phyloP scores from a whole-genome alignment of 2,888 invertebrate genomes.

The Agrotis exclamationis region DNA sequence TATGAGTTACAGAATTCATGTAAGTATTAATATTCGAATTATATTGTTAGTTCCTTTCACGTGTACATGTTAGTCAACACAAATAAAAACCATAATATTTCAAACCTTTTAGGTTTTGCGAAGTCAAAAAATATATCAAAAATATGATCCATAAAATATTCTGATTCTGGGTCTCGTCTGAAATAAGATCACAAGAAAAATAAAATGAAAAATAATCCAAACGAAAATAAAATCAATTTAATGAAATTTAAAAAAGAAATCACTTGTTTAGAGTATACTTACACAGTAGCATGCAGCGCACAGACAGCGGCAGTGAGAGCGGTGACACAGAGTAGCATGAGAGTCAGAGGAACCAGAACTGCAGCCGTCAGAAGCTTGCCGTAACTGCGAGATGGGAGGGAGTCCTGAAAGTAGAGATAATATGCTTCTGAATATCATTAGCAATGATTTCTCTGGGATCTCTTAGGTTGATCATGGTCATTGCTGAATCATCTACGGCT shows the following conservation, averaged over 20 bases:
- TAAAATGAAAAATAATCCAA: neutral
- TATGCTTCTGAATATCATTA: neutral
- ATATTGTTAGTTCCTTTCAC: neutral
- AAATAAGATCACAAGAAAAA: constrained; percentile 72
- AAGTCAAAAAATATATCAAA: constrained; percentile 94
- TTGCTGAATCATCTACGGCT: too few species aligned
- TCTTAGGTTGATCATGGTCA: too few species aligned
- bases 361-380: constrained; percentile 93
- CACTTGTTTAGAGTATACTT: constrained; percentile 20
- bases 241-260: too few species aligned
- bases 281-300: constrained; percentile 84
- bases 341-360: constrained; percentile 93
- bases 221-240: too few species aligned
- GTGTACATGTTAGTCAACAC: constrained; percentile 16
- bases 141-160: constrained; percentile 93
- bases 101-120: constrained; percentile 69
- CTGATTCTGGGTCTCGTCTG: constrained; percentile 93
- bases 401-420: constrained; percentile 70
- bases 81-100: constrained; percentile 1
- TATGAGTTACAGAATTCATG: neutral
- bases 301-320: constrained; percentile 94
- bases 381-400: constrained; percentile 93
- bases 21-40: neutral
- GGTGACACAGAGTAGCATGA: constrained; percentile 93
- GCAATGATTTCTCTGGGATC: too few species aligned